These are phyloP conservation scores for Trachymyrmex cornetzi DNA, from an alignment of 1,140 invertebrate genomes.

Conservation along the genomic window DNA sequence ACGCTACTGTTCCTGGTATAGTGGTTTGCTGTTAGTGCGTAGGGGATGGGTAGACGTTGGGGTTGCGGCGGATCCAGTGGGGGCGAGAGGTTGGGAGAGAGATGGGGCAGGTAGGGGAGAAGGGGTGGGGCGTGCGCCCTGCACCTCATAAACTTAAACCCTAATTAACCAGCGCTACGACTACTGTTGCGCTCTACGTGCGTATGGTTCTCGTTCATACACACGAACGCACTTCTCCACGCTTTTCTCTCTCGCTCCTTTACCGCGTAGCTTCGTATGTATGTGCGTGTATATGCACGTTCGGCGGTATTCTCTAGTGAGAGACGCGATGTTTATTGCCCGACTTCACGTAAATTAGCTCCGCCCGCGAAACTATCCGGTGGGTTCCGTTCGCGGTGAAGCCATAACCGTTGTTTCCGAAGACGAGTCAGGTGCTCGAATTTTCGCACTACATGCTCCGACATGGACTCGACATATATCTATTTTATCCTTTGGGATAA, in stretches of 20 bases:
- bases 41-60: conserved; percentile 73
- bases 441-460: conserved; percentile 54
- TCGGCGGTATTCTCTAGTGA: conserved; percentile 83
- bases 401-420: conserved; percentile 70
- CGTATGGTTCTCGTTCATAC: conserved; percentile 84
- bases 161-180: conserved; percentile 87
- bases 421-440: conserved; percentile 72
- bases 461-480: conserved; percentile 40
- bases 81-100: conserved; percentile 50
- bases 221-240: conserved; percentile 84
- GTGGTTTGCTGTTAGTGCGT: conserved; percentile 71
- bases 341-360: conserved; percentile 86
- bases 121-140: conserved; percentile 83
- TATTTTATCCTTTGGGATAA: conserved; percentile 75
- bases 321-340: conserved; percentile 85
- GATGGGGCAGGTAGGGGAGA: conserved; percentile 45
- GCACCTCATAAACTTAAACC: conserved; percentile 87
- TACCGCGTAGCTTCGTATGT: not conserved
- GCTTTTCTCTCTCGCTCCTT: conserved; percentile 75
- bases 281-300: conserved; percentile 47
- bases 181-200: conserved; percentile 86
- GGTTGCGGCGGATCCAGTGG: conserved; percentile 65
- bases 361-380: conserved; percentile 78
- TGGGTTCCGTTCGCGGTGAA: conserved; percentile 76
- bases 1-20: conserved; percentile 65